Conservation (phyloP, 2,797 vertebrate species). For the Alfaro cultratus region DNA sequence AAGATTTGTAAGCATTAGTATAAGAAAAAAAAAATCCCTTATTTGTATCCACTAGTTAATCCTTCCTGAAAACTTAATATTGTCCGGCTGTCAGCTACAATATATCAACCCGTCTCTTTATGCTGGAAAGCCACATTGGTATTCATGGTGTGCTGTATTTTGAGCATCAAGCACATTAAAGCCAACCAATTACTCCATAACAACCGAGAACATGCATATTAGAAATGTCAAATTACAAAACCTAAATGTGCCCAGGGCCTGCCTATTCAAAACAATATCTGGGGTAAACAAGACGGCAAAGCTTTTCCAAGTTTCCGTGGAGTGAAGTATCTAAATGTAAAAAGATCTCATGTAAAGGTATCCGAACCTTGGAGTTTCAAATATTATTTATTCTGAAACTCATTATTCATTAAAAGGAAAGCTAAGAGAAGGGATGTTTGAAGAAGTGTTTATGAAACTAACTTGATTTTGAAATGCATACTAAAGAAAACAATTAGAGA, state of each 20-base stretch:
- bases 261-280: conserved; percentile 63
- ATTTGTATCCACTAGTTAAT: not conserved
- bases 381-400: too few species aligned
- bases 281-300: conserved; percentile 45
- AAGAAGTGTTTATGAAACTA: not conserved
- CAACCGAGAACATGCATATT: conserved; percentile 74
- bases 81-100: conserved; percentile 33
- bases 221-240: conserved; percentile 74
- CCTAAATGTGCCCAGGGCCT: conserved; percentile 51
- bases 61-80: conserved; percentile 26
- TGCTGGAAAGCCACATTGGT: conserved; percentile 61
- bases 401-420: conserved; percentile 12
- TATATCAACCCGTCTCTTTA: conserved; percentile 40
- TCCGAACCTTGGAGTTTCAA: not conserved
- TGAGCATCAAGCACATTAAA: conserved; percentile 63
- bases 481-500: not conserved
- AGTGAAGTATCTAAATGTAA: conserved; percentile 15
- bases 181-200: conserved; percentile 76
- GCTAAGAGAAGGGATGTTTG: not conserved
- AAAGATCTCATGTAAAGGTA: not conserved
- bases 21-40: not conserved
- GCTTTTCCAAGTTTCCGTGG: conserved; percentile 41
- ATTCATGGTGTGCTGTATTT: conserved; percentile 57
- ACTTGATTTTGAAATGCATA: not conserved
- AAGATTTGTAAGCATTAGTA: not conserved